Base-by-base conservation (phyloP, 2,113 vertebrate genomes). In the Micronycteris hirsuta region DNA sequence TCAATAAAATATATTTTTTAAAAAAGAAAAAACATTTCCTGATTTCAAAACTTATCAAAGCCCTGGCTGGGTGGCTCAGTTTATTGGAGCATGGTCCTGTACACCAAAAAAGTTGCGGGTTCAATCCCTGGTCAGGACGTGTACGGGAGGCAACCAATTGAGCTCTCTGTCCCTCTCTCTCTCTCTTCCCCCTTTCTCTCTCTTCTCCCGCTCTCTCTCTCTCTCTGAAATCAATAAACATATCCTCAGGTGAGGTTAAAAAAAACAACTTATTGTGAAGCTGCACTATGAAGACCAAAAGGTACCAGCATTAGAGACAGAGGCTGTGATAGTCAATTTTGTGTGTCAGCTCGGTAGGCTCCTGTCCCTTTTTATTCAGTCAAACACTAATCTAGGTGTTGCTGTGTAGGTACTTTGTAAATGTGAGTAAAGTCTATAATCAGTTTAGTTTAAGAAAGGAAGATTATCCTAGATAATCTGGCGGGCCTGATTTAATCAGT, bases 401-500 rank as follows among this genome's bases (percentile, higher is more conserved):
- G 17, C 47, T n/a, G 13, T 78, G 77, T 61, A 81, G 56, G 45
- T 84, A 41, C 76, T 94, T 85, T 93, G 52, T 77, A 89, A 92
- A 86, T 82, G 45, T 28, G 38, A 82, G 43, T 83, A 9, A 85
- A 88, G 58, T 71, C 65, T 76, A 45, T 80, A 65, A 65, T 63
- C 88, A 90, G 45, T 90, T 95, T 88, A 68, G 54, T 63, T 81
- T 84, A 85, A 92, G 81, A 76, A 49, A 77, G 76, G 65, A 90
- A 90, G 82, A 85, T 94, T 83, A 88, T 81, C 49, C n/a, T 36
- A 58, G 76, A 45, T 80, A 65, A 84, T 95, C 89, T 67, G n/a
- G 49, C 56, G 83, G 65, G 31, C 56, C 87, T 68, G 58, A 73
- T 61, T 80, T 43, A 89, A 45, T 85, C 86, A 49, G 17, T 73